These are phyloP conservation scores for Pelobates fuscus DNA, from an alignment of 2,113 vertebrate genomes.

Conservation along the genomic window DNA sequence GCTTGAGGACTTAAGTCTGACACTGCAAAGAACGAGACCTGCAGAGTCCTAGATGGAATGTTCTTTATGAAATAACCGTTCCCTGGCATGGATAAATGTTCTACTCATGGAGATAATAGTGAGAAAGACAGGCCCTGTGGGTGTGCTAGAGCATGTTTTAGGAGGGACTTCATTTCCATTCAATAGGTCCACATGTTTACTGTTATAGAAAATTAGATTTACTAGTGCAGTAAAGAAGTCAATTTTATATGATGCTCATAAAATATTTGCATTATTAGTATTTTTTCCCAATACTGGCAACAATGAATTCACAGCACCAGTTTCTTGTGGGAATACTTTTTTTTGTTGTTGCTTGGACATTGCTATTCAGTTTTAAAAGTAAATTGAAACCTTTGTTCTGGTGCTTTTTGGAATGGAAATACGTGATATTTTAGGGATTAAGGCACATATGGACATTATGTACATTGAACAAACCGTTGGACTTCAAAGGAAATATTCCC, in stretches of 20 bases:
- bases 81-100: too few relatives aligned
- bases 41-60: too few relatives aligned
- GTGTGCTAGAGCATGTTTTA: neutral
- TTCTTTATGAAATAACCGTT: too few relatives aligned
- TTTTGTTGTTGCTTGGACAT: conserved; percentile 28
- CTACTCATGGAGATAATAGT: neutral
- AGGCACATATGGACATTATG: conserved; percentile 40
- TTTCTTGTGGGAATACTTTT: conserved; percentile 20
- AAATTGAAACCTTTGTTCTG: conserved; percentile 43
- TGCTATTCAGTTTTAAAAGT: conserved; percentile 39
- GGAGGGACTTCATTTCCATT: conserved; percentile 35
- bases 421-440: conserved; percentile 41
- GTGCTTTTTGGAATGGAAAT: conserved; percentile 41
- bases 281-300: conserved; percentile 40
- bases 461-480: conserved; percentile 22
- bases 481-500: conserved; percentile 21
- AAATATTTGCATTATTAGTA: conserved; percentile 52
- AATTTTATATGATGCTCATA: conserved; percentile 47
- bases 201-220: conserved; percentile 49
- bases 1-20: too few relatives aligned
- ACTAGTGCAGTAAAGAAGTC: conserved; percentile 45
- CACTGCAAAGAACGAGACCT: too few relatives aligned
- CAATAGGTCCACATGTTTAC: conserved; percentile 41
- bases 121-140: conserved; percentile 12
- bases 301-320: conserved; percentile 38